A percentile compares a stretch with the other conserved stretches of the same genome.
Evolutionary conservation across 1,140 invertebrate genomes (phyloP).

Genomic region (Cardiocondyla obscurior): DNA sequence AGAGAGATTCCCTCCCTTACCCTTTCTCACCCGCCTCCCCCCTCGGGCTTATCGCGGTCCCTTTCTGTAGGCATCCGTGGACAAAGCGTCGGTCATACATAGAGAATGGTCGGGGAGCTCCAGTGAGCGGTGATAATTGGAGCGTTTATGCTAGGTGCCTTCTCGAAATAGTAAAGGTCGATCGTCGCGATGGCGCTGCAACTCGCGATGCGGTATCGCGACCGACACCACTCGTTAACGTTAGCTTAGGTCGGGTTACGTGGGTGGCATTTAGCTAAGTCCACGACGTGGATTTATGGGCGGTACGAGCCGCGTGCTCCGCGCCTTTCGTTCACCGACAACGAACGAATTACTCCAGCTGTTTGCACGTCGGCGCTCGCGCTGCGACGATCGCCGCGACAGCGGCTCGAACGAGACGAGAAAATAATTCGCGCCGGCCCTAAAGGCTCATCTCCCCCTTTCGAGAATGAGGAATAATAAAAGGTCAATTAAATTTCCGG

Average conservation of each 20-base stretch:
- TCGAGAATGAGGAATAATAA: background rate
- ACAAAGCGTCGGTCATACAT: slow-evolving; percentile 39
- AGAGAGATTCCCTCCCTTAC: background rate
- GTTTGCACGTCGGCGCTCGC: slow-evolving; percentile 3
- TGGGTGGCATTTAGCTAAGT: slow-evolving; percentile 48
- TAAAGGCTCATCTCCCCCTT: background rate
- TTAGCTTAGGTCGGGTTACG: slow-evolving; percentile 60
- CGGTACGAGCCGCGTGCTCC: background rate
- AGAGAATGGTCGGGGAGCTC: slow-evolving; percentile 5
- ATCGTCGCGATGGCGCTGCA: slow-evolving; percentile 1
- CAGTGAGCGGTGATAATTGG: slow-evolving; percentile 44
- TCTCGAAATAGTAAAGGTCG: slow-evolving; percentile 54
- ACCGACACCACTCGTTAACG: slow-evolving; percentile 31
- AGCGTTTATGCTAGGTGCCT: slow-evolving; percentile 38
- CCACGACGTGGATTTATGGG: slow-evolving; percentile 38
- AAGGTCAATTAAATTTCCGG: background rate
- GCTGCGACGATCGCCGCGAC: background rate
- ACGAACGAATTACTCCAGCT: background rate
- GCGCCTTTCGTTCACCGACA: background rate
- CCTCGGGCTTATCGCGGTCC: background rate
- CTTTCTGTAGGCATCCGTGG: slow-evolving; percentile 19
- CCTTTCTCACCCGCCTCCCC: too few relatives aligned
- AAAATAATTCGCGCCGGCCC: background rate
- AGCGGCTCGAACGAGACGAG: too few relatives aligned
- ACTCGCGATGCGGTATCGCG: slow-evolving; percentile 1